A percentile compares a stretch with the other conserved stretches of the same genome.
These are phyloP conservation scores for Chaetura pelagica DNA, from an alignment of 2,113 vertebrate species.

Conservation along the genomic window DNA sequence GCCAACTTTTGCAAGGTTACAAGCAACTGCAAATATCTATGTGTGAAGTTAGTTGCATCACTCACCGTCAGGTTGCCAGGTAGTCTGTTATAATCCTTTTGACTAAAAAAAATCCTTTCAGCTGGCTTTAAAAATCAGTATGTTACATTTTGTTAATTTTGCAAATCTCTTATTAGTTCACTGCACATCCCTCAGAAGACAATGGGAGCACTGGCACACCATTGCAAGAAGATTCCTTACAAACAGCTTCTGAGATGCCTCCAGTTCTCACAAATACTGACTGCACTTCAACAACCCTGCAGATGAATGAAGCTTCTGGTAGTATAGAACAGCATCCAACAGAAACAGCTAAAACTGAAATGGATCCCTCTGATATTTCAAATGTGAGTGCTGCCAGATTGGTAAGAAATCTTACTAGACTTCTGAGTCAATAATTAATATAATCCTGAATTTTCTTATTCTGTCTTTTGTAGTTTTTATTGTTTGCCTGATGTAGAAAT, in stretches of 20 bases:
- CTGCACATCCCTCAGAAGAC: conserved; percentile 77
- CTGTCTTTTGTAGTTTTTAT: neutral
- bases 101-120: neutral
- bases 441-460: neutral
- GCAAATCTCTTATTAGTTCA: conserved; percentile 79
- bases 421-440: neutral
- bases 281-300: conserved; percentile 56
- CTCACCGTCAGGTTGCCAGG: neutral
- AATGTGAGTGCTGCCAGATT: conserved; percentile 96
- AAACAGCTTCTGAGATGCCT: conserved; percentile 51
- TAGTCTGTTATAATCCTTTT: neutral
- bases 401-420: conserved; percentile 72
- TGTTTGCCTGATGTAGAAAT: neutral
- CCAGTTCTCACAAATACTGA: conserved; percentile 62
- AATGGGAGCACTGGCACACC: conserved; percentile 65
- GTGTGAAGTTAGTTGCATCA: neutral
- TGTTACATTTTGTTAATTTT: neutral
- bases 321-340: conserved; percentile 64
- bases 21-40: neutral
- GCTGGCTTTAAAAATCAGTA: neutral
- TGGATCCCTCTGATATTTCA: conserved; percentile 96
- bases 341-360: conserved; percentile 82
- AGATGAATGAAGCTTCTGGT: conserved; percentile 66
- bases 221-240: conserved; percentile 68
- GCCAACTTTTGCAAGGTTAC: neutral